Evolutionary conservation across 2,797 vertebrate species (phyloP).

Genomic region (Pteropus rufus): DNA sequence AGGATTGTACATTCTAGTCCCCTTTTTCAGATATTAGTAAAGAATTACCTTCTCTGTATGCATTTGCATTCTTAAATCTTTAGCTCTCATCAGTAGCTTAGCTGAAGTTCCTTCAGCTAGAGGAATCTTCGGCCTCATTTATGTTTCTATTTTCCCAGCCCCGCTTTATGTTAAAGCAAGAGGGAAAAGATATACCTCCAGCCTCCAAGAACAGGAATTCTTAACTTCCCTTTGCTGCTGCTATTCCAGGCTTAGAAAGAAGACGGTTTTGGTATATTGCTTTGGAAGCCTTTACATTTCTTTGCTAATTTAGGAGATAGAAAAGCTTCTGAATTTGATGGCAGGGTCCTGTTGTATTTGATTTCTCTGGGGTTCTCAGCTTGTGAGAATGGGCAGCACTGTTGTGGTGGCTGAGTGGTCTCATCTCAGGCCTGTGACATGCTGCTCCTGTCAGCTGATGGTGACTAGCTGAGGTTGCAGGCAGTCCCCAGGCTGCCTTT

Average conservation of each 20-base stretch:
- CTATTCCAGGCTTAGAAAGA: neutral
- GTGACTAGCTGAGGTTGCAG: neutral
- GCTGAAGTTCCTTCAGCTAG: neutral
- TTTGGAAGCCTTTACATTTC: neutral
- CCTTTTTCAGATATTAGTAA: neutral
- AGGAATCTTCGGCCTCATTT: neutral
- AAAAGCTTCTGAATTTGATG: neutral
- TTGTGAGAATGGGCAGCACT: neutral
- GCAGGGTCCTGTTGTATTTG: neutral
- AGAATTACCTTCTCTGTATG: neutral
- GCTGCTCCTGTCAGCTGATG: neutral
- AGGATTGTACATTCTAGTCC: neutral
- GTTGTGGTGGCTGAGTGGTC: neutral
- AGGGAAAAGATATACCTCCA: neutral
- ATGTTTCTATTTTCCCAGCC: neutral
- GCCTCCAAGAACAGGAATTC: neutral
- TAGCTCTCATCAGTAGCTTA: neutral
- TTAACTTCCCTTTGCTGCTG: neutral
- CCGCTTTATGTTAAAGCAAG: neutral
- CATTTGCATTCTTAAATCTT: neutral
- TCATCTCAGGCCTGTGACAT: neutral
- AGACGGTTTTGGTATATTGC: neutral
- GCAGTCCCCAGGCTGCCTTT: conserved; percentile 36
- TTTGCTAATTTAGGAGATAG: neutral
- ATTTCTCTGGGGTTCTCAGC: neutral